Percentiles rank a stretch among this genome's conserved stretches.
Conservation (phyloP, 2,888 invertebrate species). For the Thelaira solivaga region DNA sequence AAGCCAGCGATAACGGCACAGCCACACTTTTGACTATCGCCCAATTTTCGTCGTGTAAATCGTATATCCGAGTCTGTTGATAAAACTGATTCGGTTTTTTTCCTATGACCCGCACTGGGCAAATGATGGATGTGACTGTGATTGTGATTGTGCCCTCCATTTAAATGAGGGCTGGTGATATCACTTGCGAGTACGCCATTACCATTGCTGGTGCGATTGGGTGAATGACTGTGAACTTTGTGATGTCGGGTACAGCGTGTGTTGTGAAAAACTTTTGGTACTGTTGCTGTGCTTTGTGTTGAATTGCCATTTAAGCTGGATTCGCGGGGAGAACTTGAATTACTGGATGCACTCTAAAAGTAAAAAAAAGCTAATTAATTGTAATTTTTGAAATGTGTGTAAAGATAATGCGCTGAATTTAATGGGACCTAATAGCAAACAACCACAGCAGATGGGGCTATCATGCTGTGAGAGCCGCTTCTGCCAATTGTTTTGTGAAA, state of each 20-base stretch:
- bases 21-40: conserved; percentile 90
- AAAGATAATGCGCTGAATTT: too few relatives aligned
- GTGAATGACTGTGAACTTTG: conserved; percentile 70
- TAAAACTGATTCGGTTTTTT: conserved; percentile 85
- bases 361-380: neutral
- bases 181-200: conserved; percentile 41
- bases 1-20: conserved; percentile 91
- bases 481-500: too few relatives aligned
- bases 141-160: conserved; percentile 33
- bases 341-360: conserved; percentile 65
- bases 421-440: too few relatives aligned
- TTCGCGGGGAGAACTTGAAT: conserved; percentile 64
- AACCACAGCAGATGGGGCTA: too few relatives aligned
- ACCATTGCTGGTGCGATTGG: conserved; percentile 61
- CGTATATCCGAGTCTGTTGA: conserved; percentile 93
- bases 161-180: conserved; percentile 44
- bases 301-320: conserved; percentile 54
- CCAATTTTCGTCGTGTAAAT: conserved; percentile 90
- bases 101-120: conserved; percentile 67
- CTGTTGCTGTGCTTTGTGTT: conserved; percentile 62
- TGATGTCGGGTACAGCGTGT: conserved; percentile 75
- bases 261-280: conserved; percentile 74
- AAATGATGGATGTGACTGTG: conserved; percentile 66
- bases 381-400: neutral
- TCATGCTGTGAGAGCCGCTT: too few relatives aligned